A percentile compares a stretch with the other conserved stretches of the same genome.
Conservation (phyloP, 1,140 invertebrate species). For the Laupala kohalensis region DNA sequence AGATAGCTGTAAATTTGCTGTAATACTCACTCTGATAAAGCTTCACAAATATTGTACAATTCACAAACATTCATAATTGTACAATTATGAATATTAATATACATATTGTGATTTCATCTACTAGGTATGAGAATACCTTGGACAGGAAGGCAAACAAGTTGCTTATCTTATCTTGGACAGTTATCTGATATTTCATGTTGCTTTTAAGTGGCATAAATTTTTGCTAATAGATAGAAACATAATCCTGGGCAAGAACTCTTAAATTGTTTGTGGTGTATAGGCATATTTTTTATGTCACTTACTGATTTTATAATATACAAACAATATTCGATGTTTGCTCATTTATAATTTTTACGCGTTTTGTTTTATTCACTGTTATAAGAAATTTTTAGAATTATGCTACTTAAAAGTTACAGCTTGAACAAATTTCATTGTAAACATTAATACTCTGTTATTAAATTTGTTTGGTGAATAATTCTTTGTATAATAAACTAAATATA, state of each 20-base stretch:
- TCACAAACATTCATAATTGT: background rate
- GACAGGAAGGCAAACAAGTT: background rate
- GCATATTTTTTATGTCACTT: no score
- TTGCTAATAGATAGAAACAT: no score
- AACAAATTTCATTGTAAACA: background rate
- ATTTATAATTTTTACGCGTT: no score
- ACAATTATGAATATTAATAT: background rate
- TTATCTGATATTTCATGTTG: background rate
- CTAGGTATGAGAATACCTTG: background rate
- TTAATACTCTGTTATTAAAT: background rate
- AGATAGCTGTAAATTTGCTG: background rate
- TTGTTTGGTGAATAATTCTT: background rate
- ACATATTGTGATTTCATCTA: background rate
- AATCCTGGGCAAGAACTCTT: no score
- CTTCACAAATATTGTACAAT: background rate
- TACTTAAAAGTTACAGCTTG: background rate
- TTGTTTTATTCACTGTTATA: no score
- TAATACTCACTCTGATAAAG: background rate
- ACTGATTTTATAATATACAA: no score
- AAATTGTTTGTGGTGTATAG: background rate
- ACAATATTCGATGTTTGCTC: no score
- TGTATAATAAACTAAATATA: background rate
- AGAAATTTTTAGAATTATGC: background rate
- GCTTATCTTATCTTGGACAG: background rate
- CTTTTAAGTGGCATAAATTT: background rate